phyloP scores from a whole-genome alignment of 2,888 invertebrate genomes.

The Cartodere bifasciata region DNA sequence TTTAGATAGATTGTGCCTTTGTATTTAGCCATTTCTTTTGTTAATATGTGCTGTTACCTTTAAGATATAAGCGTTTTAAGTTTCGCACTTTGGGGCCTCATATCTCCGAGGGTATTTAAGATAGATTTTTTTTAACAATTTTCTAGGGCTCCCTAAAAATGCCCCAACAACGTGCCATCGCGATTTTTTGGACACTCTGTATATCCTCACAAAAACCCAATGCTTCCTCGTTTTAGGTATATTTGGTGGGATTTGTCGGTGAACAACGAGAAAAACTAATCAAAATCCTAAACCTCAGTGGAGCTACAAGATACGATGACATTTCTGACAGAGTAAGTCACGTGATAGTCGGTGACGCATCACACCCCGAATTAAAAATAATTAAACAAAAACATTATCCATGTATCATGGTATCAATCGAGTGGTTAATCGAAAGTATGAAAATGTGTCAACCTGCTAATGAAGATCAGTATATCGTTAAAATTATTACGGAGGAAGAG shows the following conservation, averaged over 20 bases:
- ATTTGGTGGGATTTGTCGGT: constrained; percentile 51
- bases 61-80: too few relatives aligned
- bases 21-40: too few relatives aligned
- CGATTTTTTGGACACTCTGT: constrained; percentile 9
- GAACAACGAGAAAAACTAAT: constrained; percentile 54
- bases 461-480: constrained; percentile 37
- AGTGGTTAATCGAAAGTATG: constrained; percentile 69
- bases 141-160: too few relatives aligned
- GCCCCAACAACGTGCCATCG: constrained; percentile 17
- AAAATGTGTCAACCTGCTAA: constrained; percentile 43
- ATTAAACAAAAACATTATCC: constrained; percentile 19
- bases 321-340: constrained; percentile 70
- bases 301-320: constrained; percentile 70
- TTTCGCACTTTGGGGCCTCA: too few relatives aligned
- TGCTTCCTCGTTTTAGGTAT: constrained; percentile 38
- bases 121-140: too few relatives aligned
- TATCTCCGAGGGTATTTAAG: too few relatives aligned
- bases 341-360: constrained; percentile 55
- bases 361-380: constrained; percentile 36
- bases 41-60: too few relatives aligned
- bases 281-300: constrained; percentile 59
- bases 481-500: too few relatives aligned
- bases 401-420: constrained; percentile 46
- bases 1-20: too few relatives aligned
- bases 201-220: too few relatives aligned